Evolutionary conservation across 2,888 invertebrate species (phyloP), one percentile per base, ranked within the genome.

Genomic region (Syrista parreyssii): DNA sequence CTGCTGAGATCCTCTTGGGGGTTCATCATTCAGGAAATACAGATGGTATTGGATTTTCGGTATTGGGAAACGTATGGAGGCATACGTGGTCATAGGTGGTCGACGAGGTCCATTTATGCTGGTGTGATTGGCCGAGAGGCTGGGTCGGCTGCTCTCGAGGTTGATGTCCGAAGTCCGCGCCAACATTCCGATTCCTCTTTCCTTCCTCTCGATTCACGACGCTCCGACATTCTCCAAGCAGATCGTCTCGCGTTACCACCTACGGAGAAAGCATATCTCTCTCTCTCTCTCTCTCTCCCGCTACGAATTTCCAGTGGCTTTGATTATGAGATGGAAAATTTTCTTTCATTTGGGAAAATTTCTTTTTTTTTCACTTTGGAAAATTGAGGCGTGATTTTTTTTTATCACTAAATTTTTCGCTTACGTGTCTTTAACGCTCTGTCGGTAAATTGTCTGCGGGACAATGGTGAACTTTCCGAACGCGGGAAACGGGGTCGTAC

Each of bases 101-200:
- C 23, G 23, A 55, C 31, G 30, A 32, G 71, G 71, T 33, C 71
- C 71, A 55, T 82, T 81, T 78, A 73, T 79, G 84, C 78, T 77
- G 77, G 80, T 83, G 83, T 83, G 84, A 80, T 77, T 81, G 80
- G 73, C 82, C 77, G 78, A 40, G 33, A 71, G 68, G 81, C 73
- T 78, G 80, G 79, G 80, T 82, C 80, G 80, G 78, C 80, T 81
- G 79, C 75, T 81, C 82, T 31, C 71, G 86, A 89, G 88, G 89
- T 89, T 89, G 88, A 88, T 85, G 89, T 83, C 88, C 89, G 88
- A 85, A 85, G 82, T 80, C 77, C 83, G 84, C 84, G 86, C 87
- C 88, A 88, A 87, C 87, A 89, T 88, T 89, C 89, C 86, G 78
- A 84, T 81, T 87, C 75, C 79, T 82, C 80, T 80, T 76, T 76